These are phyloP conservation scores for Lottia scabra DNA, from an alignment of 2,888 invertebrate species.

Conservation along the genomic window DNA sequence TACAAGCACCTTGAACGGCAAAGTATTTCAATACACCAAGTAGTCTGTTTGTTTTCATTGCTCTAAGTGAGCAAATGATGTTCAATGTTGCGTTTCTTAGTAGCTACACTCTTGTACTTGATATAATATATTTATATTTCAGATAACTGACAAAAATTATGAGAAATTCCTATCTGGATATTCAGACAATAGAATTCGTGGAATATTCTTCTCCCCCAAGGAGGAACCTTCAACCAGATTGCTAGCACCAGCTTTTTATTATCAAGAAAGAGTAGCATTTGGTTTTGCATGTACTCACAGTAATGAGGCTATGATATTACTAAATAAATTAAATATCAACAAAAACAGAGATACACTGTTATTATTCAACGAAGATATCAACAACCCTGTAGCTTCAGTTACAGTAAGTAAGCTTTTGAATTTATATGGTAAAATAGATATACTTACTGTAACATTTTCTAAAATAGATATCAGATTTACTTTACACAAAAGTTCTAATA, in stretches of 20 bases:
- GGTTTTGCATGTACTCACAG: constrained; percentile 72
- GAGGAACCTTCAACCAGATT: constrained; percentile 87
- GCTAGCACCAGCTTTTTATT: constrained; percentile 87
- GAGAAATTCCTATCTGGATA: constrained; percentile 87
- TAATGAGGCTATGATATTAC: constrained; percentile 61
- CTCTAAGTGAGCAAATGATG: too few relatives aligned
- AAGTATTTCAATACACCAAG: too few relatives aligned
- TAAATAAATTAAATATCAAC: constrained; percentile 77
- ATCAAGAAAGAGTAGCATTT: constrained; percentile 86
- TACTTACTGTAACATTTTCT: too few relatives aligned
- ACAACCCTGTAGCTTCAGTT: constrained; percentile 68
- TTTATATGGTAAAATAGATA: not conserved
- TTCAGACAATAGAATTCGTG: constrained; percentile 91
- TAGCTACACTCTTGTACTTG: not conserved
- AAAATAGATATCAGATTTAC: too few relatives aligned
- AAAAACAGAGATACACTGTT: constrained; percentile 79
- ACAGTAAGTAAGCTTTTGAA: constrained; percentile 50
- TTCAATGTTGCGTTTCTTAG: too few relatives aligned
- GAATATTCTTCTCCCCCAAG: constrained; percentile 79
- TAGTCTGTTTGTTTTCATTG: too few relatives aligned
- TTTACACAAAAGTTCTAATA: too few relatives aligned
- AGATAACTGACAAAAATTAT: constrained; percentile 78
- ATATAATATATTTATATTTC: constrained; percentile 12
- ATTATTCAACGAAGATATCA: constrained; percentile 87
- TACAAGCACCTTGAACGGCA: too few relatives aligned